Percentiles rank a stretch among this genome's conserved stretches.
These are phyloP conservation scores for Trinorchestia longiramus DNA, from an alignment of 1,140 invertebrate species.

Conservation along the genomic window DNA sequence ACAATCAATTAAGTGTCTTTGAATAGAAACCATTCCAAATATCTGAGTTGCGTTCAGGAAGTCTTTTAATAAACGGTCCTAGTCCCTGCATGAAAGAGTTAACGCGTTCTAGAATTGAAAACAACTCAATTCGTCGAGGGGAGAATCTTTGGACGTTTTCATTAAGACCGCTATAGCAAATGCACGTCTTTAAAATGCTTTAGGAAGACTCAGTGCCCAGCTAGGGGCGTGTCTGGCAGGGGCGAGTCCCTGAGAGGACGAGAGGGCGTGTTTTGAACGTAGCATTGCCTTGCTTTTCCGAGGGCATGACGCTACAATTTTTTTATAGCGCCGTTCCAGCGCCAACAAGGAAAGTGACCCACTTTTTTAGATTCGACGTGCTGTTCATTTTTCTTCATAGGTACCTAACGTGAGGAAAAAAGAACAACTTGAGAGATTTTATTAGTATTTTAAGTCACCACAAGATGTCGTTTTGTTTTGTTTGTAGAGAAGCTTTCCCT, in stretches of 20 bases:
- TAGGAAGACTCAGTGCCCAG: neutral
- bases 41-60: neutral
- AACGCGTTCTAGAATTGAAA: neutral
- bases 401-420: too few relatives aligned
- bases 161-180: neutral
- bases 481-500: neutral
- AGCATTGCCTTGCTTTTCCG: too few relatives aligned
- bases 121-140: neutral
- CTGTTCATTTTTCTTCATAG: too few relatives aligned
- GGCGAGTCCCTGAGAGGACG: neutral
- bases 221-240: neutral
- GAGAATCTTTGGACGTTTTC: neutral
- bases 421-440: too few relatives aligned
- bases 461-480: neutral
- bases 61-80: neutral
- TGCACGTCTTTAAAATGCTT: neutral
- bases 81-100: neutral
- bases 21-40: neutral
- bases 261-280: neutral
- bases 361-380: neutral
- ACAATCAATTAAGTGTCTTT: neutral
- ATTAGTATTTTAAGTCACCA: neutral
- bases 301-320: too few relatives aligned
- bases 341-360: too few relatives aligned
- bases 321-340: too few relatives aligned